Conservation (phyloP, 2,888 invertebrate species). For the Oligia fasciuncula region DNA sequence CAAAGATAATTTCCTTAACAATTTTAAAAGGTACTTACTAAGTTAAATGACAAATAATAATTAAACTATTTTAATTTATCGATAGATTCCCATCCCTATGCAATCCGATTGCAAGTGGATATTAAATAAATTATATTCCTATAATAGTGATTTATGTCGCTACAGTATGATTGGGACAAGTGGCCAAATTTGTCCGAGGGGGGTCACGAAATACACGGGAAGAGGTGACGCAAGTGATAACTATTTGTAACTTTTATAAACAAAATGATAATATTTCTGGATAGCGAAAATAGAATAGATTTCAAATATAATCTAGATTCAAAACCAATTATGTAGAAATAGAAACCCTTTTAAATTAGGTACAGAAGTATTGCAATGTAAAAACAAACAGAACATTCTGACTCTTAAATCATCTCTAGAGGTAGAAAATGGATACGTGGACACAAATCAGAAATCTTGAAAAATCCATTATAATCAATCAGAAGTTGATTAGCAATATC, state of each 20-base stretch:
- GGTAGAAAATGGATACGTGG: no score
- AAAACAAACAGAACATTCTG: no score
- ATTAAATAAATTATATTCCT: conserved; percentile 88
- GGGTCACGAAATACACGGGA: conserved; percentile 51
- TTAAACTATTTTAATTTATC: conserved; percentile 50
- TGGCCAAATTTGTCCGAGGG: conserved; percentile 81
- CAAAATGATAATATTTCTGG: no score
- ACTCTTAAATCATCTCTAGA: no score
- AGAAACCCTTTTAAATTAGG: no score
- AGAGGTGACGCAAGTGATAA: not conserved
- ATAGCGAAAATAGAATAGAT: not conserved
- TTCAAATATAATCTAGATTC: not conserved
- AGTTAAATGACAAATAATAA: conserved; percentile 28
- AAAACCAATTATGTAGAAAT: not conserved
- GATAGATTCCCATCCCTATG: conserved; percentile 66
- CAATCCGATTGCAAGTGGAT: conserved; percentile 80
- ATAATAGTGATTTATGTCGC: conserved; percentile 88
- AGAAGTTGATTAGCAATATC: not conserved
- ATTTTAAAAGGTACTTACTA: not conserved
- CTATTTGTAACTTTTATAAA: not conserved
- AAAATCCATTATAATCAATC: not conserved
- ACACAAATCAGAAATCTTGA: not conserved
- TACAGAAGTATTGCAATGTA: no score
- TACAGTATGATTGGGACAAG: conserved; percentile 88
- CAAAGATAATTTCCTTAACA: not conserved